phyloP scores from a whole-genome alignment of 2,797 vertebrate species.

The Chaunax sp. region DNA sequence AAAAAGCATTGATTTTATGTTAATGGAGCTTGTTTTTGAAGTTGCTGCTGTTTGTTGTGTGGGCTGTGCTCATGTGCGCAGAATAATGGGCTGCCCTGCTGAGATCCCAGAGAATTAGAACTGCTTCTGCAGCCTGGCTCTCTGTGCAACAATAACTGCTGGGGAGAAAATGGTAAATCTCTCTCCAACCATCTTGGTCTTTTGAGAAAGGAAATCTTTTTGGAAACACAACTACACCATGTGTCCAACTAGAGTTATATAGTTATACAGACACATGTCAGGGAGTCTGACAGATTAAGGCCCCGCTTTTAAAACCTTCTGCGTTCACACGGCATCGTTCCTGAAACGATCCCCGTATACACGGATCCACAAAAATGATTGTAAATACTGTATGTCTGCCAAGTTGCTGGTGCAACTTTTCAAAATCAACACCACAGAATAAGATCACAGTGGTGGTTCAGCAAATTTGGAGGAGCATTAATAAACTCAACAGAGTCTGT shows the following conservation, averaged over 20 bases:
- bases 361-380: no score
- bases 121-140: slow-evolving; percentile 42
- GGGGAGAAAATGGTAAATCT: slow-evolving; percentile 50
- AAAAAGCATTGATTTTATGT: slow-evolving; percentile 55
- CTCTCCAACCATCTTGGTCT: slow-evolving; percentile 27
- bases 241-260: slow-evolving; percentile 15
- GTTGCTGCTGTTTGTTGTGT: slow-evolving; percentile 45
- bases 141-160: slow-evolving; percentile 60
- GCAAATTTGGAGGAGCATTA: no score
- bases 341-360: no score
- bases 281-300: slow-evolving; percentile 19
- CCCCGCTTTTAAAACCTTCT: no score
- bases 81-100: slow-evolving; percentile 61
- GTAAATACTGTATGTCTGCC: no score
- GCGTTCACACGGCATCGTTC: no score
- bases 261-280: slow-evolving; percentile 17
- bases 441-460: no score
- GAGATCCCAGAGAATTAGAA: slow-evolving; percentile 48
- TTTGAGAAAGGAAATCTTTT: slow-evolving; percentile 25
- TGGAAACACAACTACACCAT: slow-evolving; percentile 6
- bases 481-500: no score
- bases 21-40: slow-evolving; percentile 63
- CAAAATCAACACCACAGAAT: no score
- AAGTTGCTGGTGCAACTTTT: no score
- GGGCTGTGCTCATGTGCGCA: slow-evolving; percentile 53